These are phyloP conservation scores for Lutraria rhynchaena DNA, from an alignment of 1,140 invertebrate genomes.

Conservation along the genomic window DNA sequence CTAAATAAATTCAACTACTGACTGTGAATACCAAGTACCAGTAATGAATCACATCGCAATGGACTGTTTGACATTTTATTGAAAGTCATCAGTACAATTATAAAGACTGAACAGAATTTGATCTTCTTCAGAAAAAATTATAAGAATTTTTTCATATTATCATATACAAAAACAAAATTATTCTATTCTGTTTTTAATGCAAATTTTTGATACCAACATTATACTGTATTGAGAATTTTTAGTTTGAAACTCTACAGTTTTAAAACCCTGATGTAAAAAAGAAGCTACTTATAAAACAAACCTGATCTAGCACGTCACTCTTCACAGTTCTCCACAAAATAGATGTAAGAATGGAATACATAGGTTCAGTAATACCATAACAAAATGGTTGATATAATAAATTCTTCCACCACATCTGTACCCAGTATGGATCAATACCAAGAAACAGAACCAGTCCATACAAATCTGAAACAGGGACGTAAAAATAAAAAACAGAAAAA, in stretches of 20 bases:
- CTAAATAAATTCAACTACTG: no score
- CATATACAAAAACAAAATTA: no score
- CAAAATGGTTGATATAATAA: conserved; percentile 85
- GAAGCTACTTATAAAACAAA: conserved; percentile 61
- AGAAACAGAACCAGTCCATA: conserved; percentile 88
- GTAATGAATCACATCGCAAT: no score
- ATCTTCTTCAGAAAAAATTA: no score
- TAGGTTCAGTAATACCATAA: conserved; percentile 81
- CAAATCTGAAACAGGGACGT: conserved; percentile 83
- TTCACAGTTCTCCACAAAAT: conserved; percentile 89
- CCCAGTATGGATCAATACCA: conserved; percentile 85
- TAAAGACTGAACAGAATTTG: no score
- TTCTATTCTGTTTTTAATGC: no score
- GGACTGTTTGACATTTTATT: no score
- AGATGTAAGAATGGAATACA: conserved; percentile 84
- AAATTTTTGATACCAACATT: neutral
- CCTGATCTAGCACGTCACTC: conserved; percentile 86
- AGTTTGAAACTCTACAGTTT: conserved; percentile 6
- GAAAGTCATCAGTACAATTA: no score
- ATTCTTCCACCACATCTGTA: conserved; percentile 84
- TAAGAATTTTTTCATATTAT: no score
- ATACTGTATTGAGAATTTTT: neutral
- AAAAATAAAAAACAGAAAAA: conserved; percentile 1
- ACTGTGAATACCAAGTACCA: no score
- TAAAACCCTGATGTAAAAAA: neutral